phyloP scores from a whole-genome alignment of 2,797 vertebrate species.

The Petrocephalus schoutedeni region DNA sequence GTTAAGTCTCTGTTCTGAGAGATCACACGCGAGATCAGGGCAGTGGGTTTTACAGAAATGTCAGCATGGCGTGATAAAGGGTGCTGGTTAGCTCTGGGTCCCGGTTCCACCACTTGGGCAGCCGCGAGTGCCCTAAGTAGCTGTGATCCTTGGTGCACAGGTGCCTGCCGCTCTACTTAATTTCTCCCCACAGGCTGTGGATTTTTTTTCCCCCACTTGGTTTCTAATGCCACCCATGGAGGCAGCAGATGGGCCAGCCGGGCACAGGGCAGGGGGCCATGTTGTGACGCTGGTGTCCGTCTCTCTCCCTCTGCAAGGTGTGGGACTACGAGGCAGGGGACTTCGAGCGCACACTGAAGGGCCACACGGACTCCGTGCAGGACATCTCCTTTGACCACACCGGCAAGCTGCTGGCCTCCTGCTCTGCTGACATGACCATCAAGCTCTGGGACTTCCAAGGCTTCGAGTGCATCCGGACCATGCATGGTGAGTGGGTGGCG shows the following conservation, averaged over 20 bases:
- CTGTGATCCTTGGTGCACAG: not conserved
- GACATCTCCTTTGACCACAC: conserved; percentile 98
- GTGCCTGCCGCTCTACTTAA: not conserved
- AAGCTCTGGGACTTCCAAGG: conserved; percentile 99
- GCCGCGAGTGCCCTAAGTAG: not conserved
- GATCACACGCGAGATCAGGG: not conserved
- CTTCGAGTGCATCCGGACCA: conserved; percentile 98
- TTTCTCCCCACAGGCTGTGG: not conserved
- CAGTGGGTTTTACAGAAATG: not conserved
- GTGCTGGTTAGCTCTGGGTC: not conserved
- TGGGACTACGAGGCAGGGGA: conserved; percentile 99
- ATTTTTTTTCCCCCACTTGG: not conserved
- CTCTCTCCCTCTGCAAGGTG: conserved; percentile 65
- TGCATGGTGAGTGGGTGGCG: conserved; percentile 81
- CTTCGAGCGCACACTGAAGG: conserved; percentile 97
- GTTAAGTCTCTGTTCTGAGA: not conserved
- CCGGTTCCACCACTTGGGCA: not conserved
- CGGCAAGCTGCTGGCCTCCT: conserved; percentile 95
- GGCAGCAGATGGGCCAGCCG: not conserved
- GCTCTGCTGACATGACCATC: conserved; percentile 99
- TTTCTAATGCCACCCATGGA: not conserved
- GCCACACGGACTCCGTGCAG: conserved; percentile 98
- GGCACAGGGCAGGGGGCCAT: not conserved
- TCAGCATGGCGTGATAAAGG: not conserved
- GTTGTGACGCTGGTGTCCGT: not conserved